These are phyloP conservation scores for Elegia similella DNA, from an alignment of 2,888 invertebrate species.

Conservation along the genomic window DNA sequence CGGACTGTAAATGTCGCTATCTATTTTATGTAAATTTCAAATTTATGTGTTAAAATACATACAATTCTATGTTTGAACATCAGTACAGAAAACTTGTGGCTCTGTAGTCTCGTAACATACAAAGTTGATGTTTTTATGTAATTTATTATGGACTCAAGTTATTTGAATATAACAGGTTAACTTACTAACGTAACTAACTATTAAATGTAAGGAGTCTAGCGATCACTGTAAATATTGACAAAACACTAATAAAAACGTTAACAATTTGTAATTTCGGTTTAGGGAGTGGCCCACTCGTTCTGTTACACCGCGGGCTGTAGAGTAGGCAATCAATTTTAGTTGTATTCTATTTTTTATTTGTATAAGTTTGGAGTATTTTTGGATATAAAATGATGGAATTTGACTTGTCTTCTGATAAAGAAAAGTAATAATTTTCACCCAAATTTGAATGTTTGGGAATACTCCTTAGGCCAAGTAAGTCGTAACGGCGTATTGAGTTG, in stretches of 20 bases:
- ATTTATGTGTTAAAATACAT: too few species aligned
- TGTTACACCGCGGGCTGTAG: neutral
- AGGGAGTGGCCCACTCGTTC: slow-evolving; percentile 22
- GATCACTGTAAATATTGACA: slow-evolving; percentile 35
- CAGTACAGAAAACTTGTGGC: too few species aligned
- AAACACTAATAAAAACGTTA: slow-evolving; percentile 32
- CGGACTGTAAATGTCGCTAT: too few species aligned
- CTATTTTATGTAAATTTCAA: too few species aligned
- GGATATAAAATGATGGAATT: neutral
- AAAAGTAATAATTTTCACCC: neutral
- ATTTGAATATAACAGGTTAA: slow-evolving; percentile 25
- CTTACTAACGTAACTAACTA: slow-evolving; percentile 32
- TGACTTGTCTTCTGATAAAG: neutral
- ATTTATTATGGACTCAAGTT: slow-evolving; percentile 17
- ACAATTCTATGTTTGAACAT: too few species aligned
- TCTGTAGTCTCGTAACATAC: slow-evolving; percentile 17
- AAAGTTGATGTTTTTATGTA: slow-evolving; percentile 19
- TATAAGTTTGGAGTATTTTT: slow-evolving; percentile 9
- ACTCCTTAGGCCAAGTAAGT: slow-evolving; percentile 33
- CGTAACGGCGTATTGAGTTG: slow-evolving; percentile 26
- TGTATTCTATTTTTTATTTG: slow-evolving; percentile 7
- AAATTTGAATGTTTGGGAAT: slow-evolving; percentile 39
- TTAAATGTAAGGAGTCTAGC: slow-evolving; percentile 26
- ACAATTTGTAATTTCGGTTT: slow-evolving; percentile 26
- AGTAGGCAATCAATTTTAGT: slow-evolving; percentile 3